phyloP scores from a whole-genome alignment of 2,113 vertebrate genomes.

The Perca flavescens region DNA sequence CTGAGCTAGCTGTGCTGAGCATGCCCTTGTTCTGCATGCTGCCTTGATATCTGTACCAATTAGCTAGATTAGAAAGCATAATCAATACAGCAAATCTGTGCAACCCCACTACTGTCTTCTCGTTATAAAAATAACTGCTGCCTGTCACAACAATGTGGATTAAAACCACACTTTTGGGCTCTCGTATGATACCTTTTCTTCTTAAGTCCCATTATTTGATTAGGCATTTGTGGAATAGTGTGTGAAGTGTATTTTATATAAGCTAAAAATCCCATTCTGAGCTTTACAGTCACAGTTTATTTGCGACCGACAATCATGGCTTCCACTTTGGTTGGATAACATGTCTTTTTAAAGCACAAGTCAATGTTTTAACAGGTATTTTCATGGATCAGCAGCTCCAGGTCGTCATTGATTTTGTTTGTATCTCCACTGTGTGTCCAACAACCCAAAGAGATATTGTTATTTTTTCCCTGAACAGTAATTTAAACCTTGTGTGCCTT shows the following conservation, averaged over 20 bases:
- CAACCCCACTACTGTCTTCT: constrained; percentile 17
- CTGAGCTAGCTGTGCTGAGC: constrained; percentile 39
- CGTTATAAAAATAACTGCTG: constrained; percentile 4
- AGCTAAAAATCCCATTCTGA: neutral
- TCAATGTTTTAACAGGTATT: constrained; percentile 51
- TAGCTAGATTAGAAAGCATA: constrained; percentile 60
- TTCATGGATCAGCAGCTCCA: constrained; percentile 57
- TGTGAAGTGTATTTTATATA: neutral
- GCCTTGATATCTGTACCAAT: constrained; percentile 68
- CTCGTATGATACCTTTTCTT: neutral
- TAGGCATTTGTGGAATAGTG: neutral
- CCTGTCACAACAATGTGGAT: constrained; percentile 5
- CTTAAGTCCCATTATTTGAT: neutral
- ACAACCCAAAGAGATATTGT: constrained; percentile 26
- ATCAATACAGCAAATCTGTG: constrained; percentile 56
- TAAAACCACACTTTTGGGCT: neutral
- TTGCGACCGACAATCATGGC: neutral
- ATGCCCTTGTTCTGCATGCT: constrained; percentile 51
- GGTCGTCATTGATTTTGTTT: constrained; percentile 61
- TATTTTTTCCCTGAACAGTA: neutral
- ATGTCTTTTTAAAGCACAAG: constrained; percentile 38
- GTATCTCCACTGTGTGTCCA: constrained; percentile 26
- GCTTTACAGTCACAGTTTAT: neutral
- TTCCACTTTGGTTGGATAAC: neutral
- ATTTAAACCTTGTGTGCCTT: constrained; percentile 27